Evolutionary conservation across 2,113 vertebrate genomes (phyloP).

Genomic region (Sphyrna mokarran): DNA sequence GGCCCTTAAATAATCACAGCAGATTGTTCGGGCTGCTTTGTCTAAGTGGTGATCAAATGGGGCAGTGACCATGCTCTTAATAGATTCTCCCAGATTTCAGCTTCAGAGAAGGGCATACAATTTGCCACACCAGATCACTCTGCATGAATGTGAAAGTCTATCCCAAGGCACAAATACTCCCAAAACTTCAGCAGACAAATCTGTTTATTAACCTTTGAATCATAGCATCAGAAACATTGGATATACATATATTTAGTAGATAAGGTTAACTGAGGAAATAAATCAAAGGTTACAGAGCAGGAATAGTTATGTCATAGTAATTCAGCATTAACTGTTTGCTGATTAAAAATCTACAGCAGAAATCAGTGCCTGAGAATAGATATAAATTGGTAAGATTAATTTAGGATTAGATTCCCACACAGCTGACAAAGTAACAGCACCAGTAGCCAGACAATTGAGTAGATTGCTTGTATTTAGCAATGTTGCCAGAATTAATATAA

Average conservation of each 20-base stretch:
- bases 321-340: constrained; percentile 2
- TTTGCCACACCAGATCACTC: neutral
- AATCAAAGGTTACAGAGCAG: neutral
- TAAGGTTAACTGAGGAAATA: neutral
- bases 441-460: neutral
- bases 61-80: neutral
- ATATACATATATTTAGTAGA: neutral
- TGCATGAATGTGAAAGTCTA: neutral
- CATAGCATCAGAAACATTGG: neutral
- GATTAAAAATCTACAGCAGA: neutral
- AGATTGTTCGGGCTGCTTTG: neutral
- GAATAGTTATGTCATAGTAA: neutral
- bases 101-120: neutral
- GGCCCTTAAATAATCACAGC: neutral
- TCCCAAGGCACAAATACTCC: neutral
- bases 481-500: neutral
- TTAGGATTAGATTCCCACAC: neutral
- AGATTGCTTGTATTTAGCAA: neutral
- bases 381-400: constrained; percentile 20
- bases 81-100: neutral
- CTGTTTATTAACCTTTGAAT: neutral
- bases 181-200: neutral
- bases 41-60: neutral
- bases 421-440: neutral
- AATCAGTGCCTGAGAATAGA: neutral